phyloP scores from a whole-genome alignment of 2,797 vertebrate species.

The Gymnocypris eckloni region DNA sequence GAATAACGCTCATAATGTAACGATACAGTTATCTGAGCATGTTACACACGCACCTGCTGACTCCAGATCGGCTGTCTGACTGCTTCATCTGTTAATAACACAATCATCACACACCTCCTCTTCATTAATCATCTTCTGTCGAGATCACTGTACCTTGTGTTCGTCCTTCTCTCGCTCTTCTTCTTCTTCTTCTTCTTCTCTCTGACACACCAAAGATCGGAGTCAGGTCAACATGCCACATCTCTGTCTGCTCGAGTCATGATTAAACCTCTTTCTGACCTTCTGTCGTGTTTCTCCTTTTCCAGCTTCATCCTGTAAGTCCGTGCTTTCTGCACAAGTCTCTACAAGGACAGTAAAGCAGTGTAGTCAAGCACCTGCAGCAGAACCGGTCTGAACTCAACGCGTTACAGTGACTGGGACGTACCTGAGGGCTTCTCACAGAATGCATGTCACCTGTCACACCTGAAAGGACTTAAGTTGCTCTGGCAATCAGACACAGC shows the following conservation, averaged over 20 bases:
- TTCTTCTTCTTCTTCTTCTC: not conserved
- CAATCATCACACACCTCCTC: not conserved
- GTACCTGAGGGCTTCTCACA: not conserved
- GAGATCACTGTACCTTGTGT: conserved; percentile 46
- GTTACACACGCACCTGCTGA: conserved; percentile 52
- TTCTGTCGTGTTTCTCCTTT: conserved; percentile 39
- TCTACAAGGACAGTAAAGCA: not conserved
- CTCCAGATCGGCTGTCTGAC: conserved; percentile 27
- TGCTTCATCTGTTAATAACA: conserved; percentile 8
- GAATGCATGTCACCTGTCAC: conserved; percentile 28
- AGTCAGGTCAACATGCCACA: not conserved
- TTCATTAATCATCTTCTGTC: not conserved
- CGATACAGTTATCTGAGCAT: not conserved
- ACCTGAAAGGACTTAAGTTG: conserved; percentile 59
- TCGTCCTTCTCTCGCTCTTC: not conserved
- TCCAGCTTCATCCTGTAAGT: conserved; percentile 54
- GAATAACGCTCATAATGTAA: not conserved
- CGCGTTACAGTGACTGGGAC: not conserved
- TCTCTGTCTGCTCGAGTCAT: conserved; percentile 23
- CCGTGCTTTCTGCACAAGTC: not conserved
- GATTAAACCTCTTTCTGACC: conserved; percentile 1
- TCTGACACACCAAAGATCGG: conserved; percentile 14
- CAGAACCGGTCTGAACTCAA: not conserved
- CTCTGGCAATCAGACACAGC: conserved; percentile 17
- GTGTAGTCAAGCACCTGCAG: not conserved